Evolutionary conservation across 2,113 vertebrate species (phyloP).

Genomic region (Zootoca vivipara): DNA sequence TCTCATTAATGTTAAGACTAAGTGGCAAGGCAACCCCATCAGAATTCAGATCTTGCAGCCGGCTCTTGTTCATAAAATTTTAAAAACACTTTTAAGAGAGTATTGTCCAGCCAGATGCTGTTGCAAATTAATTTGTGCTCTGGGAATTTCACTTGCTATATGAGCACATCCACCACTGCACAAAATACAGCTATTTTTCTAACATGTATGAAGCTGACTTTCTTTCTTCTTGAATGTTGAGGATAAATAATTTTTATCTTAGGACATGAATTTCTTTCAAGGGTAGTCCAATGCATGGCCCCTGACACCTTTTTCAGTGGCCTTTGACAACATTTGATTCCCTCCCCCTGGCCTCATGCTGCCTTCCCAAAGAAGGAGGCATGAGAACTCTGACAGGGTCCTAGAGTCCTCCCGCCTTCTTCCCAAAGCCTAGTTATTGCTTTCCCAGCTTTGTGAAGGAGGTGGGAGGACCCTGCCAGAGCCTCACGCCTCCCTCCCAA

Average conservation of each 20-base stretch:
- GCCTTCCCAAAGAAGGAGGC: too few species aligned
- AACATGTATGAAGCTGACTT: background rate
- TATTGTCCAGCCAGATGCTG: slow-evolving; percentile 8
- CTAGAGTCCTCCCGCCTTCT: too few species aligned
- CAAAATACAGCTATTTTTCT: slow-evolving; percentile 12
- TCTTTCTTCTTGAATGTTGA: background rate
- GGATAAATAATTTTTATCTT: background rate
- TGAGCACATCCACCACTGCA: background rate
- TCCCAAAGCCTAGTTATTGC: too few species aligned
- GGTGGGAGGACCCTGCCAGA: too few species aligned
- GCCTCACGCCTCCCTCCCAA: too few species aligned
- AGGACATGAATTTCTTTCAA: background rate
- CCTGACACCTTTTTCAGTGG: too few species aligned
- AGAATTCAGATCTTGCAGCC: slow-evolving; percentile 23
- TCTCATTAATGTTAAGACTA: slow-evolving; percentile 28
- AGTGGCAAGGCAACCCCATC: background rate
- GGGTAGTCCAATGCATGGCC: too few species aligned
- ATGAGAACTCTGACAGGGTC: too few species aligned
- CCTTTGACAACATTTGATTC: too few species aligned
- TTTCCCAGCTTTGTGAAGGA: too few species aligned
- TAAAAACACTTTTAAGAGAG: background rate
- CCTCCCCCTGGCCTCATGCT: too few species aligned
- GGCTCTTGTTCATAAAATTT: background rate
- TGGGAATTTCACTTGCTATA: slow-evolving; percentile 16
- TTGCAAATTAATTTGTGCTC: background rate